Base-by-base conservation (phyloP, 2,113 vertebrate genomes). In the Thalassoma bifasciatum region DNA sequence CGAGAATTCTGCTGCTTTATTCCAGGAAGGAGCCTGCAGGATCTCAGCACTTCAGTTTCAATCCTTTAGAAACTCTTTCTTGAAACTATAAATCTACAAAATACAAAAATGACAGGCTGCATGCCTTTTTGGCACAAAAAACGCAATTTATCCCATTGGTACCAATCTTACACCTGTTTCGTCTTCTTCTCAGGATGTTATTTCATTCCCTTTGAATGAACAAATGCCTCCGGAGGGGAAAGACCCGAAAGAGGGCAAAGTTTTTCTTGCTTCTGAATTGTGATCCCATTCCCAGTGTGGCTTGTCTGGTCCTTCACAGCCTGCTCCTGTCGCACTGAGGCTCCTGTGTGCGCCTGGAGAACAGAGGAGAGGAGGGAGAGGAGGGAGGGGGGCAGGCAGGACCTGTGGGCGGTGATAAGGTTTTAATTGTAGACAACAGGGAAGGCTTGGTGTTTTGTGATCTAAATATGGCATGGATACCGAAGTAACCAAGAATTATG, bases 1-100 rank as follows among this genome's bases (percentile, higher is more conserved):
- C 89, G 89, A 84, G 75, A 87, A 85, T 88, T 90, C 86, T 87
- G 79, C 22, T 83, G 82, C 85, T 89, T 89, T 90, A 84, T 89
- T 87, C 81, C 72, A 53, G 38, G 50, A 70, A 22, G 61, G 37
- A 79, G 60, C 59, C 60, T 17, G 17, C 44, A 46, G 44, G 53
- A 75, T 72, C 54, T 44, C 61, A 65, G 72, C 71, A 63, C 58
- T 30, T 74, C 67, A 60, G 1, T 82, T 76, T 72, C 63, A 76
- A 84, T 58, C 54, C 22, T 44, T 52, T 34, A 4, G 50, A 71
- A 66, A 72, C 14, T 37, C 13, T 50, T 19, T 52, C 40, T 10
- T 60, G 17, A n/a, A 8, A 6, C 2, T 19, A 10, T 21, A 21
- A 8, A n/a, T 24, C 1, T 42, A 5, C n/a, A 30, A 10, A 53